Evolutionary conservation across 2,797 vertebrate genomes (phyloP).

Genomic region (Pantherophis alleghaniensis): DNA sequence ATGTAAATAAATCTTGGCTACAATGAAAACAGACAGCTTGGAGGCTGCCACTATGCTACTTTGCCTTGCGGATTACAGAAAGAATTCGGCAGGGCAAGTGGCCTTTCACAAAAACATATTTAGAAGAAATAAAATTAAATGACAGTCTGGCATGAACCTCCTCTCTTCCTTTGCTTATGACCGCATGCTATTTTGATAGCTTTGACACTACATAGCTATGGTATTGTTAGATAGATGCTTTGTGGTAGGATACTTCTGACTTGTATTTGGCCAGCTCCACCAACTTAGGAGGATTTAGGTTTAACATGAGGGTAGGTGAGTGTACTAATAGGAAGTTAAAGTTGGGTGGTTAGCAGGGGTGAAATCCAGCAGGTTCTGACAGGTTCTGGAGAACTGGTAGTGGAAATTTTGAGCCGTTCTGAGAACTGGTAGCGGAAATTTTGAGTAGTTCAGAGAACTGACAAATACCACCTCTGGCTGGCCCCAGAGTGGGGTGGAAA

Average conservation of each 20-base stretch:
- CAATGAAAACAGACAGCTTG: constrained; percentile 46
- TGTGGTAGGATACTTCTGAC: neutral
- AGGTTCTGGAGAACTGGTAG: too few species aligned
- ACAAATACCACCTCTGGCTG: too few species aligned
- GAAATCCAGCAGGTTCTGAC: too few species aligned
- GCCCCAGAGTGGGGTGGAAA: too few species aligned
- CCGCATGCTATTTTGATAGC: neutral
- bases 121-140: constrained; percentile 47
- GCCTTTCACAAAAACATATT: constrained; percentile 43
- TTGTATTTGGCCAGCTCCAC: neutral
- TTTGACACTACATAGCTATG: neutral
- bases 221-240: neutral
- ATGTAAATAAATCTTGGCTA: constrained; percentile 50
- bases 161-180: neutral
- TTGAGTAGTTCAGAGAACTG: too few species aligned
- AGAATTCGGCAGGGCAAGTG: constrained; percentile 30
- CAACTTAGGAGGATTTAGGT: neutral
- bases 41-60: constrained; percentile 30
- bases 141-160: constrained; percentile 13
- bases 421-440: too few species aligned
- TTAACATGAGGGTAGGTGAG: neutral
- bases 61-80: constrained; percentile 45
- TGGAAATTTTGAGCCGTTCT: too few species aligned
- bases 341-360: neutral
- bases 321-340: neutral